phyloP scores from a whole-genome alignment of 1,140 invertebrate species.

The Drosophila paulistorum region DNA sequence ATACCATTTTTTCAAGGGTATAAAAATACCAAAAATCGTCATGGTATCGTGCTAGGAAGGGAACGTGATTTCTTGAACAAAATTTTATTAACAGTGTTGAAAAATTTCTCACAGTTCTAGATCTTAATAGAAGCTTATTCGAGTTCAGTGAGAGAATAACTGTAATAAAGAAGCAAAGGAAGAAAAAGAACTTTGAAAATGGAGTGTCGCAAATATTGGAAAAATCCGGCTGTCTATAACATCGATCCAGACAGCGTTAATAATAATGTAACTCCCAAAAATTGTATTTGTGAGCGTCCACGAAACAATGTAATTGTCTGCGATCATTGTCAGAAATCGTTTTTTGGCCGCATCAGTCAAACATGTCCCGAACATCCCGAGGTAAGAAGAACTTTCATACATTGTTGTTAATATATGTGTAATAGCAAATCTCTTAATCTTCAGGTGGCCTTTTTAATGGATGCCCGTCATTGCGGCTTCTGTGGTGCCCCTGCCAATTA shows the following conservation, averaged over 20 bases:
- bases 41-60: too few relatives aligned
- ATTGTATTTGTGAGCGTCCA: conserved; percentile 54
- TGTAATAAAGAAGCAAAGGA: background rate
- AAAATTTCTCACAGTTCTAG: background rate
- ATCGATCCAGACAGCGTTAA: background rate
- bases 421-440: background rate
- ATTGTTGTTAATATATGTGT: background rate
- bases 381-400: conserved; percentile 12
- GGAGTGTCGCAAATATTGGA: conserved; percentile 21
- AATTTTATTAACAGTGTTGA: background rate
- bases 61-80: background rate
- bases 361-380: conserved; percentile 53
- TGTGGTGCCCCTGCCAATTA: conserved; percentile 41
- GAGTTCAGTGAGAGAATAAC: background rate
- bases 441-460: conserved; percentile 56
- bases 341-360: conserved; percentile 47
- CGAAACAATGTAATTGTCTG: conserved; percentile 40
- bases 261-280: background rate
- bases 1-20: too few relatives aligned
- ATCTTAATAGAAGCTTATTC: background rate
- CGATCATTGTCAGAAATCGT: conserved; percentile 40
- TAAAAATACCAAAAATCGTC: too few relatives aligned
- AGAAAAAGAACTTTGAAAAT: conserved; percentile 10
- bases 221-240: background rate
- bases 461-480: conserved; percentile 56